Percentiles rank a stretch among this genome's conserved stretches.
phyloP scores from a whole-genome alignment of 2,797 vertebrate species.

The Selene dorsalis region DNA sequence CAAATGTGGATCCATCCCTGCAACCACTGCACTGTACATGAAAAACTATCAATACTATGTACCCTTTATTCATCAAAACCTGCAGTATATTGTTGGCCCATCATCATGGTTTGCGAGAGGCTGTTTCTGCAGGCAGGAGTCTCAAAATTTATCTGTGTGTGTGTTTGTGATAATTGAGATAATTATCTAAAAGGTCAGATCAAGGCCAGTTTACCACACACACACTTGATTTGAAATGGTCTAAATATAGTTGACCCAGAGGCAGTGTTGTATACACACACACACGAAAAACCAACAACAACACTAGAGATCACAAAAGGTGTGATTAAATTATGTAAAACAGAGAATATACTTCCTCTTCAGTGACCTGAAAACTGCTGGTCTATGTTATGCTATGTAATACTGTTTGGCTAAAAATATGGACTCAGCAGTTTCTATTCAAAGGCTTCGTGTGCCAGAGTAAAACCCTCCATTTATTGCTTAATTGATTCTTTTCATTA shows the following conservation, averaged over 20 bases:
- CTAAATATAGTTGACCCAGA: constrained; percentile 20
- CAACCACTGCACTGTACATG: constrained; percentile 33
- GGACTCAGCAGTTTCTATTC: constrained; percentile 27
- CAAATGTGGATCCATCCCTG: constrained; percentile 23
- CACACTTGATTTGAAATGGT: not conserved
- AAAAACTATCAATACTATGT: not conserved
- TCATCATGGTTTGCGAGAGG: not conserved
- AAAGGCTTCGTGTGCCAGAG: constrained; percentile 22
- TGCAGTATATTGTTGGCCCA: not conserved
- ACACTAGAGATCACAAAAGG: not conserved
- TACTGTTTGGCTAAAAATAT: constrained; percentile 8
- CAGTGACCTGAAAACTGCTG: constrained; percentile 13
- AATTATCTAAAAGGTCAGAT: constrained; percentile 24
- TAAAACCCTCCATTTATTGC: constrained; percentile 26
- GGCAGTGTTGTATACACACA: constrained; percentile 8
- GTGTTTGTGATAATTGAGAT: not conserved
- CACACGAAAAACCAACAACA: too few species aligned
- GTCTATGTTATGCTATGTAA: constrained; percentile 1
- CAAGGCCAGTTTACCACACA: constrained; percentile 12
- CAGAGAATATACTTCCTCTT: not conserved
- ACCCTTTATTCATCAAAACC: too few species aligned
- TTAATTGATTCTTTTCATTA: constrained; percentile 29
- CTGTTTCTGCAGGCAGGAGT: not conserved
- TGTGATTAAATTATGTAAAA: constrained; percentile 25
- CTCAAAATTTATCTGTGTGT: constrained; percentile 1